Conservation (phyloP, 2,797 vertebrate species). For the Ciconia nigra region DNA sequence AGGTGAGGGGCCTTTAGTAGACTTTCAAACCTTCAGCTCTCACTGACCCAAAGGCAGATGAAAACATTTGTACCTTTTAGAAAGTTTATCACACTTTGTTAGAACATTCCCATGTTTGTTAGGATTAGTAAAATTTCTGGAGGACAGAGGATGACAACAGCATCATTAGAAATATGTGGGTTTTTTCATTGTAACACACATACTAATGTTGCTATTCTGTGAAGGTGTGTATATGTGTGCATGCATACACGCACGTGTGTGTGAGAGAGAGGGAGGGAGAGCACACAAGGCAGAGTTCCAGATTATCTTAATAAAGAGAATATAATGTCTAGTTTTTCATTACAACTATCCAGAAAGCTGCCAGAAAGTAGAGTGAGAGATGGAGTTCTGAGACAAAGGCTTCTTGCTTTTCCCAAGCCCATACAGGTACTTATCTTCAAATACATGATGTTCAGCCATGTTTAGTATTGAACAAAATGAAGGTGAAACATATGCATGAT, state of each 20-base stretch:
- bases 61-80: not conserved
- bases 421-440: not conserved
- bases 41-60: not conserved
- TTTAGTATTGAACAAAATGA: not conserved
- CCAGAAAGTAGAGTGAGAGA: not conserved
- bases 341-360: not conserved
- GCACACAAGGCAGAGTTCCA: not conserved
- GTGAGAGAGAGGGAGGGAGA: not conserved
- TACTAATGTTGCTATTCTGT: not conserved
- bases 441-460: not conserved
- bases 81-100: not conserved
- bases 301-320: not conserved
- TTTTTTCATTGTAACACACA: not conserved
- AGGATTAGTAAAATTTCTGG: not conserved
- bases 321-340: not conserved
- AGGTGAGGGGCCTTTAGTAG: not conserved
- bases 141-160: not conserved
- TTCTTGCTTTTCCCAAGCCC: not conserved
- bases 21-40: not conserved
- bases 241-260: accelerated
- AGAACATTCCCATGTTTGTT: not conserved
- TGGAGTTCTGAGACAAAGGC: not conserved
- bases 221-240: not conserved
- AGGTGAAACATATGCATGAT: not conserved
- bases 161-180: not conserved